Evolutionary conservation across 2,113 vertebrate genomes (phyloP).

Genomic region (Coracopsis vasa): DNA sequence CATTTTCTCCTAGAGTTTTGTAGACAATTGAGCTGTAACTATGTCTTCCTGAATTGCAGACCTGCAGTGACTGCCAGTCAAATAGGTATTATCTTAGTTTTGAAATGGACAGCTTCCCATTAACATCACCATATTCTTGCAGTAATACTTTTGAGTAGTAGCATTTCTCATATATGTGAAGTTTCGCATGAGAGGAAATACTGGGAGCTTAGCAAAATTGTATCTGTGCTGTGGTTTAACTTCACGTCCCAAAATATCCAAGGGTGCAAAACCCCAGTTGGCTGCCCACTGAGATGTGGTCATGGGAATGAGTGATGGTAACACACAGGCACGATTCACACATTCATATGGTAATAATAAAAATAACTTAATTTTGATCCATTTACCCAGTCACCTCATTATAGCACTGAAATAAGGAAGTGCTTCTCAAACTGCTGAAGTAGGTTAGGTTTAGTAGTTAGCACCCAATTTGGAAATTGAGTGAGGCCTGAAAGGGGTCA

Average conservation of each 20-base stretch:
- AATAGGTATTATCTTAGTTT: background rate
- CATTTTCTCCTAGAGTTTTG: background rate
- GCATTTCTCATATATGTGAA: background rate
- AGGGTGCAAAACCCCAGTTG: background rate
- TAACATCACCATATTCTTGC: background rate
- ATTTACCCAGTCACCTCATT: background rate
- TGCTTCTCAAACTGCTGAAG: background rate
- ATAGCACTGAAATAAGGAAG: background rate
- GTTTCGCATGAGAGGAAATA: background rate
- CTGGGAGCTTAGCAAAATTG: background rate
- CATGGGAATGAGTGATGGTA: background rate
- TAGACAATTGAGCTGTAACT: background rate
- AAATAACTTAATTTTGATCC: background rate
- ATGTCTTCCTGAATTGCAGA: background rate
- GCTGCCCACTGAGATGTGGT: background rate
- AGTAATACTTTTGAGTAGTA: background rate
- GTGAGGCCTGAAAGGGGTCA: background rate
- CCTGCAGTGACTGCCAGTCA: background rate
- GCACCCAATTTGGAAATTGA: background rate
- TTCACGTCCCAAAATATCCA: background rate
- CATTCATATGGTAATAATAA: background rate
- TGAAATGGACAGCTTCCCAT: background rate
- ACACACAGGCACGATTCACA: accelerated
- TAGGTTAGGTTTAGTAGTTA: background rate
- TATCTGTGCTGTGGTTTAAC: background rate